A percentile compares a stretch with the other conserved stretches of the same genome.
Conservation (phyloP, 2,888 invertebrate genomes). For the Taphrorychus bicolor region DNA sequence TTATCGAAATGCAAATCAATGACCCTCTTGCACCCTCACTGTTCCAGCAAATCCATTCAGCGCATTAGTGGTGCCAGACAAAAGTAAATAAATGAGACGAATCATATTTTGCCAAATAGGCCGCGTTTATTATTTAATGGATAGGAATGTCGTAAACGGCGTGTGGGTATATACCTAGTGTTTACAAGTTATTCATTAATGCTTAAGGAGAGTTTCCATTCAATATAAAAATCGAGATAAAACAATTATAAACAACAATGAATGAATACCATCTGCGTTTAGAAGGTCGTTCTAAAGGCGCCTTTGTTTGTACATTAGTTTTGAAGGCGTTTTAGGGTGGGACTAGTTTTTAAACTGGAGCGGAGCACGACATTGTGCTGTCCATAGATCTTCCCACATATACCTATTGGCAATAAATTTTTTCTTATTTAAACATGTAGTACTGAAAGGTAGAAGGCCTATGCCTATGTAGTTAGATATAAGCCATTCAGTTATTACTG, state of each 20-base stretch:
- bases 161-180: not conserved
- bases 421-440: conserved; percentile 5
- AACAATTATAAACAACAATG: not conserved
- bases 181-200: not conserved
- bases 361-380: conserved; percentile 26
- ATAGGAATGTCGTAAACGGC: too few species aligned
- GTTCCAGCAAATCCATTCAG: not conserved
- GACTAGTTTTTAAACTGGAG: conserved; percentile 23
- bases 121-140: too few species aligned
- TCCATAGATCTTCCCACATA: conserved; percentile 30
- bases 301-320: conserved; percentile 2
- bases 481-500: too few species aligned
- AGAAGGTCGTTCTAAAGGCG: conserved; percentile 7
- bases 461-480: not conserved
- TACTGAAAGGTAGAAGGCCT: conserved; percentile 12
- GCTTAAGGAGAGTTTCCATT: not conserved
- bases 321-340: conserved; percentile 27
- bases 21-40: conserved; percentile 15
- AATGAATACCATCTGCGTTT: not conserved
- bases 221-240: not conserved
- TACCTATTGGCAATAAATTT: conserved; percentile 9
- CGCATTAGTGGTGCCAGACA: not conserved
- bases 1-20: conserved; percentile 23
- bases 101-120: too few species aligned
- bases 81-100: not conserved